Base-by-base conservation (phyloP, 1,140 invertebrate species). In the Drosophila rhopaloa region DNA sequence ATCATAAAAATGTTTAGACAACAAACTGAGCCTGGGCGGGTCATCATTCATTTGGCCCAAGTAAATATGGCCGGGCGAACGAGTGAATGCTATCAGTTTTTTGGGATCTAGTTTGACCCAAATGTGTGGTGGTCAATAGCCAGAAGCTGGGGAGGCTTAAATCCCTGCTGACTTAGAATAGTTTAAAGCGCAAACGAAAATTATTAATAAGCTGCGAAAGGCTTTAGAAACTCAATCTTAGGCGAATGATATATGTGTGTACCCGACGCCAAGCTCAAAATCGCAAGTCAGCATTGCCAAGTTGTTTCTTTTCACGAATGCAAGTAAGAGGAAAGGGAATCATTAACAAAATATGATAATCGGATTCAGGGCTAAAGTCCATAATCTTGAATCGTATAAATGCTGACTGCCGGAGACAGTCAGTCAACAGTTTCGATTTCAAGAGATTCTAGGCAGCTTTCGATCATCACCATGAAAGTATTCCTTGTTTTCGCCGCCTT, bases 1-100 rank as follows among this genome's bases (percentile, higher is more conserved):
- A 83, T 86, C 83, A 63, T 77, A 86, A 88, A 82, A 86, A 88
- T 86, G 83, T 86, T 86, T 88, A 83, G 79, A 76, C 71, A 76
- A 81, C 68, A 59, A 51, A 57, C 37, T 40, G 32, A 37, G 56
- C 7, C 16, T 37, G 27, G 40, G 14, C 41, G 58, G 76, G 83
- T 83, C 83, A 86, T 86, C 83, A 86, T 80, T 86, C 83, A 86
- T 86, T 81, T 78, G 58, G 41, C 58, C 79, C 76, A 71, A 82
- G 83, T 63, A 86, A 86, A 88, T 77, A 86, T 66, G 71, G 54
- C 63, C 67, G 43, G 35, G 54, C 16, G 29, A 10, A 5, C 54
- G 19, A 76, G 59, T 75, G 71, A 86, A 86, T 88, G 83, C 59
- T 86, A 86, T 86, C 83, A 77, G 71, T 54, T 43, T 40, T 51